phyloP scores from a whole-genome alignment of 2,888 invertebrate species.

The Acleris emargana region DNA sequence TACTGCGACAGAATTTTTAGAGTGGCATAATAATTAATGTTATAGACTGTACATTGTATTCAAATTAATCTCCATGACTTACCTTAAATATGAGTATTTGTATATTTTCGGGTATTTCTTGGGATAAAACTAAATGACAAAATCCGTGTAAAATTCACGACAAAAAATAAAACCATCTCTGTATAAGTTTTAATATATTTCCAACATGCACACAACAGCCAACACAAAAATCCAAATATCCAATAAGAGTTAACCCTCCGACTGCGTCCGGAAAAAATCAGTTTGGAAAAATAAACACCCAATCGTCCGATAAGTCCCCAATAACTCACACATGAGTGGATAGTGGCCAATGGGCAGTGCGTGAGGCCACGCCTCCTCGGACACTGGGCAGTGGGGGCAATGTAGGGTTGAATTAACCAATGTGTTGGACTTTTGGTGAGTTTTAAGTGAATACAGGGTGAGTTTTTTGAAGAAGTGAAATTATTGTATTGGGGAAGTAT shows the following conservation, averaged over 20 bases:
- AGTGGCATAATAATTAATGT: too few species aligned
- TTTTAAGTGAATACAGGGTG: background rate
- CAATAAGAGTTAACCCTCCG: constrained; percentile 38
- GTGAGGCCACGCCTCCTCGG: constrained; percentile 43
- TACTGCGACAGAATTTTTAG: too few species aligned
- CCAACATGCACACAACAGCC: background rate
- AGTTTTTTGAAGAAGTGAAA: background rate
- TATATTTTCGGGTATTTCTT: too few species aligned
- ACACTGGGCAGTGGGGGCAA: constrained; percentile 51
- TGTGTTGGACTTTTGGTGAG: background rate
- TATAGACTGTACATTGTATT: too few species aligned
- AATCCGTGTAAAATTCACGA: too few species aligned
- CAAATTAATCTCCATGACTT: too few species aligned
- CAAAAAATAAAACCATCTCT: too few species aligned
- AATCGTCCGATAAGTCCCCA: constrained; percentile 25
- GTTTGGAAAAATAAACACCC: constrained; percentile 24
- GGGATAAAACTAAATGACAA: too few species aligned
- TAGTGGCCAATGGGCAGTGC: constrained; percentile 61
- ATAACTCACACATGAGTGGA: constrained; percentile 12
- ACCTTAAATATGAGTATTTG: too few species aligned
- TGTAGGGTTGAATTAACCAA: constrained; percentile 13
- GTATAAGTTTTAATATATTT: too few species aligned
- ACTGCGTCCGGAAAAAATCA: constrained; percentile 26
- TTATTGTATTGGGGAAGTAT: too few species aligned
- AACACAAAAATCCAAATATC: constrained; percentile 21